Conservation (phyloP, 2,888 invertebrate species). For the Harpalus rubripes region DNA sequence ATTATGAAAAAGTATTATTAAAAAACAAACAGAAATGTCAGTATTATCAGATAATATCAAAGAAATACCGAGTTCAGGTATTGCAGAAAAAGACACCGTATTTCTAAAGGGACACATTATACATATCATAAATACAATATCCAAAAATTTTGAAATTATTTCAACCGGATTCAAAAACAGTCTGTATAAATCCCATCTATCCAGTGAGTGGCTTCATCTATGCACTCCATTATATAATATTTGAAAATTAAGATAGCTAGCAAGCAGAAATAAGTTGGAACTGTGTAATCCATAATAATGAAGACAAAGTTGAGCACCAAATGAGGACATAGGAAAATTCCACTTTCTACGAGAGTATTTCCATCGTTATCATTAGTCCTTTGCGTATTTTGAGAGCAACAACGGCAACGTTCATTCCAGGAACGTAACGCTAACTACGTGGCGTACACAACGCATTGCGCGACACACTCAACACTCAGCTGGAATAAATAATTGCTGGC, state of each 20-base stretch:
- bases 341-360: conserved; percentile 58
- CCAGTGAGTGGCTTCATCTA: too few relatives aligned
- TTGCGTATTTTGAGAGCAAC: conserved; percentile 20
- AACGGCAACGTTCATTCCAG: conserved; percentile 4
- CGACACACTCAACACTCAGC: conserved; percentile 34
- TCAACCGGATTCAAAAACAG: too few relatives aligned
- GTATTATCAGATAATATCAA: too few relatives aligned
- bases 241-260: background rate
- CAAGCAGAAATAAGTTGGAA: too few relatives aligned
- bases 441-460: conserved; percentile 27
- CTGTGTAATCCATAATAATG: background rate
- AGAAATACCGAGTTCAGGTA: too few relatives aligned
- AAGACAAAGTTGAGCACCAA: background rate
- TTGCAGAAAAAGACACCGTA: too few relatives aligned
- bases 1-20: too few relatives aligned
- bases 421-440: conserved; percentile 27
- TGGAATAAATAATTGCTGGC: conserved; percentile 39
- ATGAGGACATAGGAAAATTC: conserved; percentile 53
- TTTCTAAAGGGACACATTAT: too few relatives aligned
- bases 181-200: too few relatives aligned
- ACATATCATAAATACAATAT: too few relatives aligned
- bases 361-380: conserved; percentile 36
- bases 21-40: too few relatives aligned
- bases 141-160: too few relatives aligned
- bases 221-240: background rate